These are phyloP conservation scores for Agapostemon virescens DNA, from an alignment of 2,888 invertebrate species.

Conservation along the genomic window DNA sequence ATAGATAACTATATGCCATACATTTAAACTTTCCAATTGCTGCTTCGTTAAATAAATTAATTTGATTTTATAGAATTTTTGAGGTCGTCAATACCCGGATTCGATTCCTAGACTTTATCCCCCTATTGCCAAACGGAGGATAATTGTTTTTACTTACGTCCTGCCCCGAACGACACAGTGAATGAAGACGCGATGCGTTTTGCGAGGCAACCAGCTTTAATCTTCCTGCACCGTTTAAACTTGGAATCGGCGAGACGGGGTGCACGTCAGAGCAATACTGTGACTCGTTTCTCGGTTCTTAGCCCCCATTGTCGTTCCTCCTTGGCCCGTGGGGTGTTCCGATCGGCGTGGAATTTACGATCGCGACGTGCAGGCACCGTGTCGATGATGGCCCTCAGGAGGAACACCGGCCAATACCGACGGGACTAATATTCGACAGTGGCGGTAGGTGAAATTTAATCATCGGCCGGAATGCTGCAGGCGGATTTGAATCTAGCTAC, in stretches of 20 bases:
- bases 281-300: neutral
- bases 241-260: neutral
- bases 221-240: no score
- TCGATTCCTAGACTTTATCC: no score
- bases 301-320: neutral
- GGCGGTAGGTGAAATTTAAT: conserved; percentile 63
- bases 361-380: conserved; percentile 45
- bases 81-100: no score
- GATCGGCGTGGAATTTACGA: conserved; percentile 48
- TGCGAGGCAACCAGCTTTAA: no score
- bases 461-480: conserved; percentile 57
- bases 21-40: no score
- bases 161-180: no score
- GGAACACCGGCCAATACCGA: conserved; percentile 52
- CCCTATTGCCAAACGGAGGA: no score
- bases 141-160: no score
- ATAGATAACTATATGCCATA: no score
- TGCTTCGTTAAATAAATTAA: no score
- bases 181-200: no score
- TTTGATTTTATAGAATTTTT: no score
- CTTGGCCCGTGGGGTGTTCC: conserved; percentile 19
- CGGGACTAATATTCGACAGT: conserved; percentile 62
- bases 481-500: conserved; percentile 56
- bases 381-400: conserved; percentile 62
- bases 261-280: neutral